Evolutionary conservation across 2,888 invertebrate genomes (phyloP).

Genomic region (Agonopterix heracliana): DNA sequence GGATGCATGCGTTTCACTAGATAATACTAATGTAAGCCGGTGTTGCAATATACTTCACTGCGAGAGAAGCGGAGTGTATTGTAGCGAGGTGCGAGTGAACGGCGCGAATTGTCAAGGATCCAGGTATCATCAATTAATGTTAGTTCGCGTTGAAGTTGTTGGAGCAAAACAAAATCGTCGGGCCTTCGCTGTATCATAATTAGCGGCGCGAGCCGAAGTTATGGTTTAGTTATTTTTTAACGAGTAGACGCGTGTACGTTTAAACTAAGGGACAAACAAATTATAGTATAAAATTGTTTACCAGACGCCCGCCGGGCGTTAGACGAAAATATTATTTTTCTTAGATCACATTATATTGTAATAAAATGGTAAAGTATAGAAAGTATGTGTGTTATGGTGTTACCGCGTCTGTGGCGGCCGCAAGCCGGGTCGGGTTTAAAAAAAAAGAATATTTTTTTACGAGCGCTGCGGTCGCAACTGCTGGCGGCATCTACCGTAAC

Average conservation of each 20-base stretch:
- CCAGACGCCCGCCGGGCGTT: constrained; percentile 61
- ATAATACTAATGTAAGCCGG: background rate
- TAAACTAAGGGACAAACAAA: constrained; percentile 65
- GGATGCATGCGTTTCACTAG: background rate
- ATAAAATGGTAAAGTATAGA: constrained; percentile 64
- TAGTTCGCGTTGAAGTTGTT: too few relatives aligned
- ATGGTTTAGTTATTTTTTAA: constrained; percentile 38
- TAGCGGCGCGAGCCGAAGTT: constrained; percentile 19
- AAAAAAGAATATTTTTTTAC: constrained; percentile 68
- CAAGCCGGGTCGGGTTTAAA: constrained; percentile 29
- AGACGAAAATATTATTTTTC: constrained; percentile 76
- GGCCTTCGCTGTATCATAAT: constrained; percentile 36
- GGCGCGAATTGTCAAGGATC: too few relatives aligned
- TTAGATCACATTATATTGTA: constrained; percentile 76
- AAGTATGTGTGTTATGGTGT: constrained; percentile 36
- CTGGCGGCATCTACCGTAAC: constrained; percentile 20
- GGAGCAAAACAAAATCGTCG: constrained; percentile 23
- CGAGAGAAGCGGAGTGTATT: background rate
- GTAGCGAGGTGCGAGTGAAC: background rate
- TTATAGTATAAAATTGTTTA: constrained; percentile 73
- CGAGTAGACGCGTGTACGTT: constrained; percentile 49
- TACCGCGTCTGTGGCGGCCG: constrained; percentile 19
- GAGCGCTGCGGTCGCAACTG: constrained; percentile 31
- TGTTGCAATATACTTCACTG: background rate
- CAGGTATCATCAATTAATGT: too few relatives aligned